Evolutionary conservation across 2,888 invertebrate genomes (phyloP), one percentile per base, ranked within the genome.

Genomic region (Drosophila flavopinicola): DNA sequence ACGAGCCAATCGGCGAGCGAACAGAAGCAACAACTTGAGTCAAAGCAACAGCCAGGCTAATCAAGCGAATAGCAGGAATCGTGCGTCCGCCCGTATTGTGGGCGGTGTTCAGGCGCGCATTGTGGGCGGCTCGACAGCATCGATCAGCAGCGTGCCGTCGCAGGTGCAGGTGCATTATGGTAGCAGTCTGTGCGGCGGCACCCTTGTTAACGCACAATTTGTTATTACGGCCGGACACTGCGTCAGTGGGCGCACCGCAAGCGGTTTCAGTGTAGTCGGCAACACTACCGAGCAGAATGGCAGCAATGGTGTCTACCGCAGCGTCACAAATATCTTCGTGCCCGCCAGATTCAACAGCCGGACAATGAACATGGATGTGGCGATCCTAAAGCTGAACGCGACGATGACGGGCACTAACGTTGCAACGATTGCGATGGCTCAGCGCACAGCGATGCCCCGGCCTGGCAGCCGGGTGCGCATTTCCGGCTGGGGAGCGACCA

Each of bases 191-290:
- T 90, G 89, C 30, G 86, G 88, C 0, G 90, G 83, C n/a, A 35
- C 75, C 0, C 56, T 88, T 5, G 42, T 79, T 11, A 3, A 6
- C 2, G 2, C 9, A 0, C 41, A 9, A 0, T 87, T 79, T 74
- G 75, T 85, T 1, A 9, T 89, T 0, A 78, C 85, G 0, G 89
- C 89, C 7, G 86, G 52, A 0, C 89, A 88, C 45, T 89, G 88
- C 11, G 49, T 67, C 0, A 0, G 2, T 1, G 66, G 66, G 0
- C 1, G 38, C 3, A 0, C 4, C 1, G 38, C 66, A 3, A 20
- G 37, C 0, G 2, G 23, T 0, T 44, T 88, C 4, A 6, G 1
- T 2, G 60, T 88, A 6, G 52, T 82, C 2, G 88, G 53, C 6
- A 88, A 88, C 1, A 75, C 77, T 7, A 7, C 41, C 2, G 41